Evolutionary conservation across 2,888 invertebrate species (phyloP).

Genomic region (Tachina grossa): DNA sequence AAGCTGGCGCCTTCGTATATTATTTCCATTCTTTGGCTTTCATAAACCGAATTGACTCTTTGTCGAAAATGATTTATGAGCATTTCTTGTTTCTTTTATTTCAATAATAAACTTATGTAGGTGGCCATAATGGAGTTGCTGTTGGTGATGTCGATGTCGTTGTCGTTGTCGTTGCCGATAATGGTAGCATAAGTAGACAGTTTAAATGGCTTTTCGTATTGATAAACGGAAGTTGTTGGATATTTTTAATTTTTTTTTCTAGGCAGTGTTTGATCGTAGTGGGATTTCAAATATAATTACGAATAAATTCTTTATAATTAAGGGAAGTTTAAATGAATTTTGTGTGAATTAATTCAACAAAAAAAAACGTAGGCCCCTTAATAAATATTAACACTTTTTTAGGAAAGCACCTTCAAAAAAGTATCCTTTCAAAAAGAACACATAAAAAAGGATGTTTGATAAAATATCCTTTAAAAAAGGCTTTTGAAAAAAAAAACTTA

Average conservation of each 20-base stretch:
- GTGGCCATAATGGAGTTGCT: conserved; percentile 51
- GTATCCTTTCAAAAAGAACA: no score
- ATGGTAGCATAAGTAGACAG: conserved; percentile 33
- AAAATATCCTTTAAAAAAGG: no score
- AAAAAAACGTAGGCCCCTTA: no score
- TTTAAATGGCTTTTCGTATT: conserved; percentile 23
- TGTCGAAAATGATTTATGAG: conserved; percentile 69
- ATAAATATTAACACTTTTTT: no score
- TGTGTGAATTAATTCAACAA: no score
- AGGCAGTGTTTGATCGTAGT: not conserved
- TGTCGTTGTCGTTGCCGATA: not conserved
- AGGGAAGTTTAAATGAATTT: no score
- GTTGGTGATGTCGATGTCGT: not conserved
- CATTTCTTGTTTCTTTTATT: conserved; percentile 14
- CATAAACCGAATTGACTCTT: conserved; percentile 59
- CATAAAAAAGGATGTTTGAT: no score
- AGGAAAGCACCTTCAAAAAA: no score
- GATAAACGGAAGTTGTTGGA: conserved; percentile 40
- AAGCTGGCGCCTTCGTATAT: conserved; percentile 79
- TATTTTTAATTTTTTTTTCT: not conserved
- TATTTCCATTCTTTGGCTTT: conserved; percentile 43
- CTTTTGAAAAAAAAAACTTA: no score
- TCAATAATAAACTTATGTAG: conserved; percentile 54
- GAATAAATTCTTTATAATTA: no score
- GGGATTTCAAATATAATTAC: not conserved